These are phyloP conservation scores for Nipponia nippon DNA, from an alignment of 2,113 vertebrate species.

Conservation along the genomic window DNA sequence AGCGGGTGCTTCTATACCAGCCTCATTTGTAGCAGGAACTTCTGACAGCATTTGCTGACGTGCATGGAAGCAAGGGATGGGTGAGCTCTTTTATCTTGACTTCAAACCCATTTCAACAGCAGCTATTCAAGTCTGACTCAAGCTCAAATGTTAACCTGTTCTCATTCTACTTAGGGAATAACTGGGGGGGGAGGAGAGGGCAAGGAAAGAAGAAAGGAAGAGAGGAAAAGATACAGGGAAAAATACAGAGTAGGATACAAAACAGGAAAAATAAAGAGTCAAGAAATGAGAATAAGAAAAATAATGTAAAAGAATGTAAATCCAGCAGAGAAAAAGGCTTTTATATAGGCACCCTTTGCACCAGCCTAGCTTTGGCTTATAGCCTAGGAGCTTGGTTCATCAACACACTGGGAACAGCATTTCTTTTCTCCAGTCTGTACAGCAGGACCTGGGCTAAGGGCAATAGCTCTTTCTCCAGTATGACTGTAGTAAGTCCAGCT, in stretches of 20 bases:
- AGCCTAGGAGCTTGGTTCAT: neutral
- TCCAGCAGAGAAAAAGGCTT: neutral
- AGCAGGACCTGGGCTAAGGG: neutral
- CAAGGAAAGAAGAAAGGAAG: neutral
- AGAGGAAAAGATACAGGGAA: neutral
- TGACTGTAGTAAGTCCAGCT: neutral
- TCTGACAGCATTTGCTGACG: slow-evolving; percentile 22
- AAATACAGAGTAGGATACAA: neutral
- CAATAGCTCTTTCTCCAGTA: neutral
- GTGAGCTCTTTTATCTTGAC: slow-evolving; percentile 55
- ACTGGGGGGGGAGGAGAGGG: neutral
- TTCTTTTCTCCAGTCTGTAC: neutral
- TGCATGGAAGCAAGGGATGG: slow-evolving; percentile 48
- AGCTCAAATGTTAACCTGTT: neutral
- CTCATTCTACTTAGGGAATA: neutral
- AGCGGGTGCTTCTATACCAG: neutral
- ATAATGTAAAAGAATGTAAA: neutral
- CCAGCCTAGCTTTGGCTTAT: neutral
- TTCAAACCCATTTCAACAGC: slow-evolving; percentile 17
- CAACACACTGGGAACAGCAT: too few species aligned
- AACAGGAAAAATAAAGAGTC: neutral
- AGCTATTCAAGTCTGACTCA: neutral
- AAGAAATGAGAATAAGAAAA: neutral
- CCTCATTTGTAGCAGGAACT: neutral
- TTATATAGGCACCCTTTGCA: neutral